Percentiles rank a stretch among this genome's conserved stretches.
phyloP scores from a whole-genome alignment of 2,888 invertebrate species.

The Lepidocyrtinus sp. region DNA sequence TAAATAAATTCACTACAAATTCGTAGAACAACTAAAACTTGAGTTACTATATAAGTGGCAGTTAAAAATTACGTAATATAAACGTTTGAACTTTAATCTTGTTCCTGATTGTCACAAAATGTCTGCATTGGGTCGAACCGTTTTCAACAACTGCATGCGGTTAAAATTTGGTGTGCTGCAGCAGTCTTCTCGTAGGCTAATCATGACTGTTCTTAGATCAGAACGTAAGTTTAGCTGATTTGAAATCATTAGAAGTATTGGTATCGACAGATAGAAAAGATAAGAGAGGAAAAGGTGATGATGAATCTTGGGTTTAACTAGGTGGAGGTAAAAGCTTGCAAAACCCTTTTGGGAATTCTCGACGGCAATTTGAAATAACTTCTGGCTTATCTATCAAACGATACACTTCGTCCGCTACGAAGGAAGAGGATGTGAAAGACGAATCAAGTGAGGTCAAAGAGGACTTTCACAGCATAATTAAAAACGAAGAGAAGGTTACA shows the following conservation, averaged over 20 bases:
- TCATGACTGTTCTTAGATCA: not conserved
- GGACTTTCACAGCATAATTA: constrained; percentile 77
- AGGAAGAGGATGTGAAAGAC: constrained; percentile 23
- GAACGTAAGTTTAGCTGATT: not conserved
- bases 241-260: not conserved
- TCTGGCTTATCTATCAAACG: not conserved
- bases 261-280: not conserved
- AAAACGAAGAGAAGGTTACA: constrained; percentile 77
- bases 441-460: constrained; percentile 21
- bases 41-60: not conserved
- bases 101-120: constrained; percentile 3
- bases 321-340: not conserved
- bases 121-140: constrained; percentile 31
- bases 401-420: constrained; percentile 22
- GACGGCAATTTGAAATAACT: not conserved
- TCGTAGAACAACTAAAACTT: not conserved
- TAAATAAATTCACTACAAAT: not conserved
- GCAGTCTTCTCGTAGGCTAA: not conserved
- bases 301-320: not conserved
- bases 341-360: too few relatives aligned
- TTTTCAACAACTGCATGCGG: not conserved
- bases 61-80: too few relatives aligned
- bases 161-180: not conserved
- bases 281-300: not conserved
- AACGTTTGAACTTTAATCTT: too few relatives aligned